These are phyloP conservation scores for Eretmocerus hayati DNA, from an alignment of 2,888 invertebrate genomes.

Conservation along the genomic window DNA sequence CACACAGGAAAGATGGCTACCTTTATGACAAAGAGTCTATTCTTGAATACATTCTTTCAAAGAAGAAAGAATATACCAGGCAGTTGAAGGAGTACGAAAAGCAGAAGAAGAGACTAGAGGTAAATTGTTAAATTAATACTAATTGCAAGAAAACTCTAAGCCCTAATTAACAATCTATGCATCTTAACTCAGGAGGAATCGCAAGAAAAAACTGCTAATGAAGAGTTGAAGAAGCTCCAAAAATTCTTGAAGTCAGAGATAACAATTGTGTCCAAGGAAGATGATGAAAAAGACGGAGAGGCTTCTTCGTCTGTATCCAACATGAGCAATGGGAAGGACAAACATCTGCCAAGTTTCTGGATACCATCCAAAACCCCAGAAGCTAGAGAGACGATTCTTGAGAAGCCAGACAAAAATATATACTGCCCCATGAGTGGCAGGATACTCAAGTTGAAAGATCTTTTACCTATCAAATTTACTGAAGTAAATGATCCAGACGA, in stretches of 20 bases:
- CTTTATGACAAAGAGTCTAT: slow-evolving; percentile 97
- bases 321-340: slow-evolving; percentile 69
- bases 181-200: slow-evolving; percentile 50
- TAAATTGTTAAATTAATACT: slow-evolving; percentile 5
- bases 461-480: slow-evolving; percentile 90
- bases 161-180: too few species aligned
- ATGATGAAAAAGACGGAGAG: slow-evolving; percentile 19
- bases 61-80: slow-evolving; percentile 84
- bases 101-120: slow-evolving; percentile 70
- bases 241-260: slow-evolving; percentile 79
- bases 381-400: slow-evolving; percentile 60
- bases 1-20: slow-evolving; percentile 77
- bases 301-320: slow-evolving; percentile 61
- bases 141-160: too few species aligned
- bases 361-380: slow-evolving; percentile 88
- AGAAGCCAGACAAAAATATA: slow-evolving; percentile 73
- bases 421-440: slow-evolving; percentile 80
- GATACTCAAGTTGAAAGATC: slow-evolving; percentile 82
- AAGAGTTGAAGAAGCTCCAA: slow-evolving; percentile 66
- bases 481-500: slow-evolving; percentile 80
- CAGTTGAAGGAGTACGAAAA: slow-evolving; percentile 89
- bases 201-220: slow-evolving; percentile 64
- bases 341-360: slow-evolving; percentile 89
- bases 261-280: slow-evolving; percentile 53
- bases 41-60: slow-evolving; percentile 86